Conservation (phyloP, 2,797 vertebrate genomes). For the Microhierax caerulescens region DNA sequence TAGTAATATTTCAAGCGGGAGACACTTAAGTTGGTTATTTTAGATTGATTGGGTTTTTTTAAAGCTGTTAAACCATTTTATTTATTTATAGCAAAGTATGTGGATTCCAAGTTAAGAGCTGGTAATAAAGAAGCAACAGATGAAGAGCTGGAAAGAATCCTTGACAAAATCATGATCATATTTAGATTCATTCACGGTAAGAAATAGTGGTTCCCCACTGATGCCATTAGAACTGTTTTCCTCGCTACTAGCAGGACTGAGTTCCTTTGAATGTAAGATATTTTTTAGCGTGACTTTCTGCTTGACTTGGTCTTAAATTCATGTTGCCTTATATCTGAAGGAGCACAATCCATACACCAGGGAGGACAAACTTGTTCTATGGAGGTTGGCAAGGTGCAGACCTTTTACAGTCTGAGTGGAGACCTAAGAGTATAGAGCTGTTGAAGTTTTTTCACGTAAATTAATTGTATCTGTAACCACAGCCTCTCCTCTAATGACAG, state of each 20-base stretch:
- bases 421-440: background rate
- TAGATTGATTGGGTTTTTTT: background rate
- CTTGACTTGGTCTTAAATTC: background rate
- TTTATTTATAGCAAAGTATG: slow-evolving; percentile 78
- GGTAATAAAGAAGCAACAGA: slow-evolving; percentile 85
- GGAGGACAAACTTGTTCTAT: background rate
- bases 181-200: slow-evolving; percentile 85
- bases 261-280: background rate
- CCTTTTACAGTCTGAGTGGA: background rate
- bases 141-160: slow-evolving; percentile 83
- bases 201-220: background rate
- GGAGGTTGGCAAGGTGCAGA: background rate
- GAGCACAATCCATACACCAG: background rate
- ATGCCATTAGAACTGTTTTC: background rate
- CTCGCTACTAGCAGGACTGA: background rate
- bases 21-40: background rate
- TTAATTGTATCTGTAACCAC: background rate
- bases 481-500: background rate
- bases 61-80: slow-evolving; percentile 12
- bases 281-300: background rate
- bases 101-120: slow-evolving; percentile 82
- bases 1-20: background rate
- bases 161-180: slow-evolving; percentile 86
- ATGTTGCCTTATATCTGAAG: background rate
- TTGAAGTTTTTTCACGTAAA: background rate